Evolutionary conservation across 2,888 invertebrate genomes (phyloP), one percentile per base, ranked within the genome.

Genomic region (Drosophila maculinotata): DNA sequence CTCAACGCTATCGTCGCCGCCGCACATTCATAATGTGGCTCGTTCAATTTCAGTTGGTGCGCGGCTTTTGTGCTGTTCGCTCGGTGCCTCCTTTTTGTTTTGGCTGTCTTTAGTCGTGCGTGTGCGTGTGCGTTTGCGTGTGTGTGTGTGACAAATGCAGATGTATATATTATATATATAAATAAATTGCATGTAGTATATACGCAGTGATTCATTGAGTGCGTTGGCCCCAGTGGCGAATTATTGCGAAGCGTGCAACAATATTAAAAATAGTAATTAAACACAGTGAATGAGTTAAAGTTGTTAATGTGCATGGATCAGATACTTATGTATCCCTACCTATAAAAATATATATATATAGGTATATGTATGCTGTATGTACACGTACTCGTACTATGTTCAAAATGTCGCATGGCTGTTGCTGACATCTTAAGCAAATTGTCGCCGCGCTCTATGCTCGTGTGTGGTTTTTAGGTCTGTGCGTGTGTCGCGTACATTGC

Each of bases 131-230:
- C 57, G 77, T 48, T 58, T 47, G 62, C 41, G 54, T 35, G 58
- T 48, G 39, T 41, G 54, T 59, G 51, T 69, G 63, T 64, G 74
- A 60, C 66, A 73, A 62, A 67, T 69, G 54, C 63, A 69, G 39
- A 69, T 66, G 33, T 69, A 33, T 30, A 12, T 31, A 36, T 26
- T 38, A 41, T 15, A 52, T 36, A 58, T 35, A 65, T 57, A 63
- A 26, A 38, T 35, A 23, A 31, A 30, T 33, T 41, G 39, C 39
- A 41, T n/a, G 26, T 42, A 45, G 36, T 38, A 49, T 42, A 60
- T 26, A 42, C 44, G 36, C 47, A 63, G 76, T 87, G 83, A 85
- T 65, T 84, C 79, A 87, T 53, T 63, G 65, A 85, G 88, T 87
- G 88, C 88, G 83, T 82, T 87, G 87, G 86, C 82, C 82, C 52